A percentile compares a stretch with the other conserved stretches of the same genome.
These are phyloP conservation scores for Yponomeuta evonymella DNA, from an alignment of 2,888 invertebrate species.

Conservation along the genomic window DNA sequence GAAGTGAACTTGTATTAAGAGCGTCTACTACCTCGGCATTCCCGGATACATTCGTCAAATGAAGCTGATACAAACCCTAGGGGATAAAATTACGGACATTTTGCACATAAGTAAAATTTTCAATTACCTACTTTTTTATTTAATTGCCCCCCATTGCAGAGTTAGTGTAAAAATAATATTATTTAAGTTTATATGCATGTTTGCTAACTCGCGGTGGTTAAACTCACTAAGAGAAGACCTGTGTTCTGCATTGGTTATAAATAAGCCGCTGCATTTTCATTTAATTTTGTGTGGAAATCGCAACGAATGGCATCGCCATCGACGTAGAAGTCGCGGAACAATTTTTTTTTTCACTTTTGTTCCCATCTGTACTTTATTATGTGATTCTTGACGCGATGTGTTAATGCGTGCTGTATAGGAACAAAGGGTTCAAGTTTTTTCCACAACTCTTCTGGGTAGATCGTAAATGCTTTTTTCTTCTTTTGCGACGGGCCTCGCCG, in stretches of 20 bases:
- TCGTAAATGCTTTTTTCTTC: conserved; percentile 1
- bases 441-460: conserved; percentile 14
- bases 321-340: not conserved
- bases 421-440: conserved; percentile 44
- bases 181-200: too few species aligned
- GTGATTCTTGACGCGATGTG: conserved; percentile 28
- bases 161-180: not conserved
- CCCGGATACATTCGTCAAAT: not conserved
- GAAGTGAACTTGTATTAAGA: not conserved
- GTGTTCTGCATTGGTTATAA: not conserved
- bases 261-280: not conserved
- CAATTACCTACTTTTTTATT: too few species aligned
- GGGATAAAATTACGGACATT: too few species aligned
- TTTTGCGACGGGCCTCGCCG: not conserved
- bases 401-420: conserved; percentile 49
- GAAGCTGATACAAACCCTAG: not conserved
- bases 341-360: not conserved
- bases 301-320: too few species aligned
- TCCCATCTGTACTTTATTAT: not conserved
- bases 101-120: too few species aligned
- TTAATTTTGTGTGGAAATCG: too few species aligned
- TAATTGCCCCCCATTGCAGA: too few species aligned
- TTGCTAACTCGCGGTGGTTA: not conserved
- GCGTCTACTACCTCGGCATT: too few species aligned
- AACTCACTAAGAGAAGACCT: not conserved